phyloP scores from a whole-genome alignment of 2,888 invertebrate genomes.

The Drosophila algonquin region DNA sequence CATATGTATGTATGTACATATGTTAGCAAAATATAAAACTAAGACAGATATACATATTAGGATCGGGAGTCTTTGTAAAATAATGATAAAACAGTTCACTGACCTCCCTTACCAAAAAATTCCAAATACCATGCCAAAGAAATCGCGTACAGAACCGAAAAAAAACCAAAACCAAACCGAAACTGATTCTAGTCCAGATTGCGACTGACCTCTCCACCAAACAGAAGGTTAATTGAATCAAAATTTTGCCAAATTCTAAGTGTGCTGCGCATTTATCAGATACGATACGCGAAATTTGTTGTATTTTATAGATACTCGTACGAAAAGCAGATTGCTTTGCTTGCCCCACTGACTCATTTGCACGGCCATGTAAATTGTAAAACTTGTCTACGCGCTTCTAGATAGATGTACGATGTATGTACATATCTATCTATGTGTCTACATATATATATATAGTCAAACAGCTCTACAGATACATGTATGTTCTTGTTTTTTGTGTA shows the following conservation, averaged over 20 bases:
- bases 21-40: too few relatives aligned
- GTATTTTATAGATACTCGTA: conserved; percentile 9
- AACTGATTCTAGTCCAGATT: conserved; percentile 21
- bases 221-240: conserved; percentile 56
- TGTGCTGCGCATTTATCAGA: conserved; percentile 19
- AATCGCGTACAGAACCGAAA: conserved; percentile 2
- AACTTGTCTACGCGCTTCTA: conserved; percentile 50
- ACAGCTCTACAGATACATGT: conserved; percentile 50
- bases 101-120: conserved; percentile 20
- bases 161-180: not conserved
- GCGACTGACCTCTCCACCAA: conserved; percentile 32
- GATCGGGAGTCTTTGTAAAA: too few relatives aligned
- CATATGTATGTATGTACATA: too few relatives aligned
- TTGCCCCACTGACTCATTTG: conserved; percentile 41
- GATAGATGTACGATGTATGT: conserved; percentile 19
- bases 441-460: not conserved
- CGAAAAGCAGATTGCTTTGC: conserved; percentile 29
- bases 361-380: conserved; percentile 26
- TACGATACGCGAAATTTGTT: conserved; percentile 13
- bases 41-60: too few relatives aligned
- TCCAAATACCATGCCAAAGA: not conserved
- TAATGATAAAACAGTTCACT: conserved; percentile 39
- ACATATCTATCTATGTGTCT: conserved; percentile 23
- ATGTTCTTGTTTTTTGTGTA: conserved; percentile 3
- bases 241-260: conserved; percentile 30